These are phyloP conservation scores for Lipophrys pholis DNA, from an alignment of 2,113 vertebrate species.

Conservation along the genomic window DNA sequence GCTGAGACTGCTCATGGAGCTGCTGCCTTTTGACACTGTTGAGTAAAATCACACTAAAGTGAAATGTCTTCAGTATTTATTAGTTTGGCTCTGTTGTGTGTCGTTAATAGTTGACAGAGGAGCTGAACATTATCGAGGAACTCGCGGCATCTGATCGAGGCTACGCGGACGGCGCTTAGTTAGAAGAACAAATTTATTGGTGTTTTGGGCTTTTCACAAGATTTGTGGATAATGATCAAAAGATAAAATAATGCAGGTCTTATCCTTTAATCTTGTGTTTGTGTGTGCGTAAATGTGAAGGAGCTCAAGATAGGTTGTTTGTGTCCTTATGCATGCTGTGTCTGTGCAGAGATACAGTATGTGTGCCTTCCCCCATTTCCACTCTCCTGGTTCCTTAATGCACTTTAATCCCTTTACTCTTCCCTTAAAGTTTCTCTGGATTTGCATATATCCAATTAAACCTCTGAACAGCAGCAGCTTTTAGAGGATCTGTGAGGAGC, in stretches of 20 bases:
- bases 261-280: slow-evolving; percentile 44
- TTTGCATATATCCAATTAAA: slow-evolving; percentile 82
- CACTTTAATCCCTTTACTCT: slow-evolving; percentile 68
- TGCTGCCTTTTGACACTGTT: neutral
- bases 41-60: neutral
- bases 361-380: slow-evolving; percentile 15
- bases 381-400: slow-evolving; percentile 50
- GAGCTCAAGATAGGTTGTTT: slow-evolving; percentile 21
- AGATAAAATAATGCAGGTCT: slow-evolving; percentile 45
- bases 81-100: neutral
- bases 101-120: neutral
- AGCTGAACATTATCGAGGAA: neutral
- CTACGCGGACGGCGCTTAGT: neutral
- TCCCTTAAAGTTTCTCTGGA: slow-evolving; percentile 61
- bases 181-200: slow-evolving; percentile 1
- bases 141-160: neutral
- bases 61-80: neutral
- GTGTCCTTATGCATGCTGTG: slow-evolving; percentile 13
- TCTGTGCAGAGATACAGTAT: slow-evolving; percentile 1
- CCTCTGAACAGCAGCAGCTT: slow-evolving; percentile 50
- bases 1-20: no score
- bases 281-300: slow-evolving; percentile 1
- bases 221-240: slow-evolving; percentile 51
- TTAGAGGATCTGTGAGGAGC: slow-evolving; percentile 54
- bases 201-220: slow-evolving; percentile 24